A percentile compares a stretch with the other conserved stretches of the same genome.
Evolutionary conservation across 1,140 invertebrate species (phyloP).

Genomic region (Zaprionus davidi): DNA sequence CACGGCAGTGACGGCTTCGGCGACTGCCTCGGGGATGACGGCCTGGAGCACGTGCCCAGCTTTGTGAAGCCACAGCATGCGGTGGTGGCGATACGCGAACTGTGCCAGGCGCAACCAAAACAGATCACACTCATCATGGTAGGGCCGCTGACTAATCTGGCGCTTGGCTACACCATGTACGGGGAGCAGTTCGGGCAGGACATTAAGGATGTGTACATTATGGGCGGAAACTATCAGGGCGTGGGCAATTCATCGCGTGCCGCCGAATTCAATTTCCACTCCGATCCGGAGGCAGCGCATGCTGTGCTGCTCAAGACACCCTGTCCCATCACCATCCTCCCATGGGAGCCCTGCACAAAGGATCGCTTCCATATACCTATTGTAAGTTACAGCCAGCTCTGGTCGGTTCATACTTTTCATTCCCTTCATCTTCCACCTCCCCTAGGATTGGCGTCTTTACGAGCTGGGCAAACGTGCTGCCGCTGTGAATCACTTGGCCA

Average conservation of each 20-base stretch:
- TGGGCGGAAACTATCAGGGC: conserved; percentile 91
- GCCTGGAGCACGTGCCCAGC: conserved; percentile 28
- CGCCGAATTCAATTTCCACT: conserved; percentile 92
- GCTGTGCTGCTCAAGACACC: conserved; percentile 87
- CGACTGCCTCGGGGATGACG: conserved; percentile 79
- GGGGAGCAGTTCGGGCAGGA: conserved; percentile 86
- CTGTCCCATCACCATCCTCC: conserved; percentile 87
- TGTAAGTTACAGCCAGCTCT: conserved; percentile 79
- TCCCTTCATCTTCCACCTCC: background rate
- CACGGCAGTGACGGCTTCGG: conserved; percentile 89
- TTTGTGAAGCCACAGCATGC: conserved; percentile 67
- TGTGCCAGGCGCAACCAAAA: conserved; percentile 83
- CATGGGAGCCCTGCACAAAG: conserved; percentile 87
- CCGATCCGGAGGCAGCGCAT: conserved; percentile 91
- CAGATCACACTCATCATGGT: conserved; percentile 88
- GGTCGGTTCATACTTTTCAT: background rate
- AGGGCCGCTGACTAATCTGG: conserved; percentile 91
- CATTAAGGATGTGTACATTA: conserved; percentile 88
- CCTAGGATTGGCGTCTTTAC: conserved; percentile 86
- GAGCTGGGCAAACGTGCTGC: conserved; percentile 52
- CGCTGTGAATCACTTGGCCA: conserved; percentile 56
- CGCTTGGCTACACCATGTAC: conserved; percentile 89
- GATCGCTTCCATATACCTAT: conserved; percentile 84
- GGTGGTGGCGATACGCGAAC: conserved; percentile 84
- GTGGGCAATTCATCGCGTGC: conserved; percentile 88